Percentiles rank a stretch among this genome's conserved stretches.
Conservation (phyloP, 1,140 invertebrate genomes). For the Philopotamus ludificatus region DNA sequence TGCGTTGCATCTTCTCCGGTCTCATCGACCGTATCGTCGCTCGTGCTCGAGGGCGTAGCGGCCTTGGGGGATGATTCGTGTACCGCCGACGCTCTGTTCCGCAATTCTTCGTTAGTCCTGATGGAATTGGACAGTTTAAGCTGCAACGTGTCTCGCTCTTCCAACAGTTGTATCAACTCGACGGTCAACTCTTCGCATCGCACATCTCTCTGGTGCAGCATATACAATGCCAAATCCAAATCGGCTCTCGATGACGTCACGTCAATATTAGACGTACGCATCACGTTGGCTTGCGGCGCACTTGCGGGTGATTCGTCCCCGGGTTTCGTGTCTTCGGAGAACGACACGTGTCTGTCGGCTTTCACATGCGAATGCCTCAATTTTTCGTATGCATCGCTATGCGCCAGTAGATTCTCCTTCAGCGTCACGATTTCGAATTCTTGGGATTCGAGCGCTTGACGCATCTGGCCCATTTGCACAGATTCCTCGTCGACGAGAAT, state of each 20-base stretch:
- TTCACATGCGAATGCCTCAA: conserved; percentile 6
- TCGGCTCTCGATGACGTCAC: conserved; percentile 58
- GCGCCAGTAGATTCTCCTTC: conserved; percentile 63
- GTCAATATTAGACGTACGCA: conserved; percentile 43
- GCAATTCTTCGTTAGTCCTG: conserved; percentile 66
- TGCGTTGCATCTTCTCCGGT: no score
- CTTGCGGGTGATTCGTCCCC: conserved; percentile 23
- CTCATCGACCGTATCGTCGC: background rate
- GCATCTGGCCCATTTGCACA: conserved; percentile 52
- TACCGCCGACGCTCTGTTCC: conserved; percentile 30
- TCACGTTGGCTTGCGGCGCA: no score
- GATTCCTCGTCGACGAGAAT: conserved; percentile 57
- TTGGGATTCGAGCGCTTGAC: conserved; percentile 61
- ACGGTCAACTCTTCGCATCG: conserved; percentile 85
- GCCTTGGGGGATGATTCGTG: background rate
- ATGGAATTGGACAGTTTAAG: conserved; percentile 77
- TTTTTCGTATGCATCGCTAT: conserved; percentile 58
- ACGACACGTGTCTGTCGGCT: conserved; percentile 46
- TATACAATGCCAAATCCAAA: conserved; percentile 78
- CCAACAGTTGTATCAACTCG: conserved; percentile 78
- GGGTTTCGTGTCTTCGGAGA: conserved; percentile 47
- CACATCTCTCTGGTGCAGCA: conserved; percentile 83
- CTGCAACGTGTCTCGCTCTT: conserved; percentile 82
- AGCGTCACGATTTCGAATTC: conserved; percentile 67
- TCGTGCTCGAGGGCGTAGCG: background rate